Percentiles rank a stretch among this genome's conserved stretches.
phyloP scores from a whole-genome alignment of 2,113 vertebrate genomes.

The Antechinus flavipes region DNA sequence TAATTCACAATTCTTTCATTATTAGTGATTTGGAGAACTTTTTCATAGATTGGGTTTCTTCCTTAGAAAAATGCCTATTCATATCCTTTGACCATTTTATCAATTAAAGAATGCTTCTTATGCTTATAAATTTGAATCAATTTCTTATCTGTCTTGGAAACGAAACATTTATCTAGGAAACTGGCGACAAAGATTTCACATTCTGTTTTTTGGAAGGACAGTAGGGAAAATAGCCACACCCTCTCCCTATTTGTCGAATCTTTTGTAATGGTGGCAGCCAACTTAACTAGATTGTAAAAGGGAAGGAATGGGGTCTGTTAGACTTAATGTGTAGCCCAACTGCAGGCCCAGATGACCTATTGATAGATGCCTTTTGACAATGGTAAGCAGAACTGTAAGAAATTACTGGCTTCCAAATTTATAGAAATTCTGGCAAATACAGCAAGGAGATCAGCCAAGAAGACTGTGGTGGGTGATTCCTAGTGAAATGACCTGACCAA shows the following conservation, averaged over 20 bases:
- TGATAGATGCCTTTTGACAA: conserved; percentile 12
- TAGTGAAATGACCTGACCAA: not conserved
- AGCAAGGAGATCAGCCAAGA: not conserved
- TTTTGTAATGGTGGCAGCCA: not conserved
- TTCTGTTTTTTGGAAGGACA: not conserved
- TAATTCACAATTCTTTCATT: not conserved
- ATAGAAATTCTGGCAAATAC: not conserved
- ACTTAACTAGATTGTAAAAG: not conserved
- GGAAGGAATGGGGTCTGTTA: not conserved
- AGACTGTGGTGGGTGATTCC: not conserved
- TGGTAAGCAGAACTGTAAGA: not conserved
- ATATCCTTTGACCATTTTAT: not conserved
- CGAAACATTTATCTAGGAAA: not conserved
- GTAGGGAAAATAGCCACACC: not conserved
- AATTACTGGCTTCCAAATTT: not conserved
- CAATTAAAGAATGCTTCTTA: not conserved
- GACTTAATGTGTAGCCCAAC: not conserved
- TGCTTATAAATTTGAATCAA: not conserved
- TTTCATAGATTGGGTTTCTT: not conserved
- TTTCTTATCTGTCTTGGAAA: not conserved
- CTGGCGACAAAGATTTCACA: not conserved
- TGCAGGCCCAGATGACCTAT: not conserved
- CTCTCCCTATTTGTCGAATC: not conserved
- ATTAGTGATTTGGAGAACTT: not conserved
- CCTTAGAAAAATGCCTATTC: not conserved